These are phyloP conservation scores for Laticauda colubrina DNA, from an alignment of 2,113 vertebrate genomes.

Conservation along the genomic window DNA sequence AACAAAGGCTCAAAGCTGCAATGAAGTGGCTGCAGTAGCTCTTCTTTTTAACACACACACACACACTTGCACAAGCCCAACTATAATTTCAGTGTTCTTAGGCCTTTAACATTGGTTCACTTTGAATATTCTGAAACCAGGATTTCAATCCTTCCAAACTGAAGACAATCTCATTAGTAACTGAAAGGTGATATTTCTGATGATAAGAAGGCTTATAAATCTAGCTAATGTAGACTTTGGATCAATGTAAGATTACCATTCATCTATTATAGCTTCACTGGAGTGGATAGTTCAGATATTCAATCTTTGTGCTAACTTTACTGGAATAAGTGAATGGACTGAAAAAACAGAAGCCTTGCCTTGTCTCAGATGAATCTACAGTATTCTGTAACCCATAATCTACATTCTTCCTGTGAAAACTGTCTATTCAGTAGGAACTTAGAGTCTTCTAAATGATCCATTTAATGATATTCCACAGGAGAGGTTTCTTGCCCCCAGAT, in stretches of 20 bases:
- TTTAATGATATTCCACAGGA: neutral
- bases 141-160: neutral
- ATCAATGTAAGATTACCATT: neutral
- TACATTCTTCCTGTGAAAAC: neutral
- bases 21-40: neutral
- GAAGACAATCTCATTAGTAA: neutral
- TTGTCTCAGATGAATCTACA: neutral
- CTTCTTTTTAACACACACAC: neutral
- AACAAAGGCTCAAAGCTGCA: neutral
- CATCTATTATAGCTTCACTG: neutral
- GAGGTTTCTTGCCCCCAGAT: neutral
- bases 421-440: neutral
- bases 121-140: neutral
- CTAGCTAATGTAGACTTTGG: neutral
- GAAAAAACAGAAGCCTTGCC: neutral
- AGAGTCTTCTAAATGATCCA: neutral
- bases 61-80: neutral
- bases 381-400: neutral
- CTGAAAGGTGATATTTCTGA: neutral
- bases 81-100: neutral
- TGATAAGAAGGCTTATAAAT: neutral
- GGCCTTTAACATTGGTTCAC: neutral
- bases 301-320: neutral
- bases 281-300: neutral
- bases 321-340: neutral